phyloP scores from a whole-genome alignment of 1,140 invertebrate genomes.

The Aphaenogaster ashmeadi region DNA sequence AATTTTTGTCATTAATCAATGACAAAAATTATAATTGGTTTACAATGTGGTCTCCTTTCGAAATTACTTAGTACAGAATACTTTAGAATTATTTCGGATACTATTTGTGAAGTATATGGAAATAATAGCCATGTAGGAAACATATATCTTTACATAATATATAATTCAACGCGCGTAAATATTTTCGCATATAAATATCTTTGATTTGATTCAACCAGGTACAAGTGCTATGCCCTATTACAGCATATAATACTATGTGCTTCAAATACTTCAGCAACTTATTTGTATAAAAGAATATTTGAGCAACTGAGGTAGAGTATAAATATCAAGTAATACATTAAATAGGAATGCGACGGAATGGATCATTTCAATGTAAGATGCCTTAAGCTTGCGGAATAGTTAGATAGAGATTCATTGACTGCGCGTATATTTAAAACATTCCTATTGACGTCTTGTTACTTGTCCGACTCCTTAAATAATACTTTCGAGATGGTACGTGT shows the following conservation, averaged over 20 bases:
- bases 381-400: constrained; percentile 15
- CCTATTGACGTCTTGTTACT: constrained; percentile 32
- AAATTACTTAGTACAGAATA: constrained; percentile 9
- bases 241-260: constrained; percentile 49
- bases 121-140: constrained; percentile 22
- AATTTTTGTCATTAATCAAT: background rate
- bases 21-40: no score
- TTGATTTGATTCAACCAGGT: constrained; percentile 51
- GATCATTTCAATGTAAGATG: constrained; percentile 26
- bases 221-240: constrained; percentile 50
- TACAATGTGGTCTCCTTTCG: background rate
- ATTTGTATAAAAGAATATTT: constrained; percentile 46
- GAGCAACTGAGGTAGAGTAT: constrained; percentile 48
- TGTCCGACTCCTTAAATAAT: constrained; percentile 31
- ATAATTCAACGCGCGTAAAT: constrained; percentile 11
- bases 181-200: constrained; percentile 21
- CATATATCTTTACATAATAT: constrained; percentile 7
- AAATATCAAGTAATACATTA: constrained; percentile 26
- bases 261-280: constrained; percentile 39
- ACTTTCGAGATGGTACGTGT: constrained; percentile 72
- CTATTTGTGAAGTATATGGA: constrained; percentile 11
- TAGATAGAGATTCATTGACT: background rate
- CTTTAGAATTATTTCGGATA: background rate
- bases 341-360: constrained; percentile 43
- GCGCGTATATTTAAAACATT: background rate